Evolutionary conservation across 2,797 vertebrate species (phyloP).

Genomic region (Tympanoctomys barrerae): DNA sequence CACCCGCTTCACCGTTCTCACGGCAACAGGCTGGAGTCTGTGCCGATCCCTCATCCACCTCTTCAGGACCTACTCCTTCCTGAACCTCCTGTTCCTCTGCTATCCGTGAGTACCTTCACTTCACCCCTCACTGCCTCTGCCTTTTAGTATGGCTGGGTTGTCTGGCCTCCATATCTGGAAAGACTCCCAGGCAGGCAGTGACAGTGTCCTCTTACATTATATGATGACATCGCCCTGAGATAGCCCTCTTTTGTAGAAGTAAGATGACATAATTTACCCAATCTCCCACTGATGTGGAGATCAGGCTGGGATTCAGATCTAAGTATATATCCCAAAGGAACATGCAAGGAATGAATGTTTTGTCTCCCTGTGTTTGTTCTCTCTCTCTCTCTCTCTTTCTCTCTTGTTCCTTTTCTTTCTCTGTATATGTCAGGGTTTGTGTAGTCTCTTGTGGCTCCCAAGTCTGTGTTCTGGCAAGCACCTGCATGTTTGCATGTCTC

Average conservation of each 20-base stretch:
- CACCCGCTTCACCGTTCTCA: conserved; percentile 97
- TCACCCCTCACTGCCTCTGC: conserved; percentile 32
- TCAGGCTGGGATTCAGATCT: conserved; percentile 17
- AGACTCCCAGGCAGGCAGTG: not conserved
- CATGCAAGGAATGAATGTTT: not conserved
- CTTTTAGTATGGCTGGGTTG: conserved; percentile 22
- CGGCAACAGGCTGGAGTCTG: conserved; percentile 97
- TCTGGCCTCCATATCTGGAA: not conserved
- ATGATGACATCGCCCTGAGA: not conserved
- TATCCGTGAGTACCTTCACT: conserved; percentile 95
- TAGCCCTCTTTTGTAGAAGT: conserved; percentile 51
- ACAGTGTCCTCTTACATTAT: not conserved
- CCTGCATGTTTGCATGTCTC: conserved; percentile 8
- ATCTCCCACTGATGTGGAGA: not conserved
- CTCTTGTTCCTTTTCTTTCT: not conserved
- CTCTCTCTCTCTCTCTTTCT: not conserved
- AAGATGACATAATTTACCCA: not conserved
- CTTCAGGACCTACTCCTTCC: conserved; percentile 97
- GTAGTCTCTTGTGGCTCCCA: not conserved
- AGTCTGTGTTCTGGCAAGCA: conserved; percentile 8
- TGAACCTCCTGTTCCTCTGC: conserved; percentile 98
- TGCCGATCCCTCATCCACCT: conserved; percentile 98
- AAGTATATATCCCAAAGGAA: not conserved
- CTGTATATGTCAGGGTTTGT: conserved; percentile 34
- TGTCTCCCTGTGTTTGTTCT: not conserved